These are phyloP conservation scores for Nixonia krombeini DNA, from an alignment of 1,140 invertebrate species.

Conservation along the genomic window DNA sequence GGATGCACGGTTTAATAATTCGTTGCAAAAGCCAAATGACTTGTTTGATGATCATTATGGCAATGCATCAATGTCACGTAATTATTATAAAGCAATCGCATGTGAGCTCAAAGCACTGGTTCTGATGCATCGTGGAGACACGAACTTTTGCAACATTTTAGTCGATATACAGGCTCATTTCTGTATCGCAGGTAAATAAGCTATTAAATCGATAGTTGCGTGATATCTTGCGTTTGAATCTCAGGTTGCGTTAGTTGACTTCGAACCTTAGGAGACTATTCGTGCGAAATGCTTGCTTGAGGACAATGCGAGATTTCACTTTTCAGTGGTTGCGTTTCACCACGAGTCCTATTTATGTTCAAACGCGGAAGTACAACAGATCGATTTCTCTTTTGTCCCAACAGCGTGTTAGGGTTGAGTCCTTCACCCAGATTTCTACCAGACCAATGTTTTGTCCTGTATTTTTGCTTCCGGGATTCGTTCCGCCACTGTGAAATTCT, in stretches of 20 bases:
- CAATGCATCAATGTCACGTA: slow-evolving; percentile 5
- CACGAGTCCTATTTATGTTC: slow-evolving; percentile 28
- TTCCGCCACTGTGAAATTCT: slow-evolving; percentile 45
- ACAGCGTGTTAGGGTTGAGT: slow-evolving; percentile 29
- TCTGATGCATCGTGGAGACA: too few relatives aligned
- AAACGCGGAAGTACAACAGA: slow-evolving; percentile 32
- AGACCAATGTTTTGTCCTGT: slow-evolving; percentile 28
- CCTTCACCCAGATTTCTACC: slow-evolving; percentile 53
- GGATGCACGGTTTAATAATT: slow-evolving; percentile 16
- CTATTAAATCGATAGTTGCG: too few relatives aligned
- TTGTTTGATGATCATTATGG: slow-evolving; percentile 17
- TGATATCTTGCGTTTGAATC: too few relatives aligned
- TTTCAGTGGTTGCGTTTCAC: slow-evolving; percentile 26
- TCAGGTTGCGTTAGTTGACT: neutral
- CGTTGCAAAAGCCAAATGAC: slow-evolving; percentile 16
- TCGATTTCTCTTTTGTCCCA: slow-evolving; percentile 34
- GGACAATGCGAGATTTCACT: slow-evolving; percentile 54
- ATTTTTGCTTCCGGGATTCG: slow-evolving; percentile 48
- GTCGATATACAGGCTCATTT: neutral
- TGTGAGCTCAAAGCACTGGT: neutral
- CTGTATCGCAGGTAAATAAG: too few relatives aligned
- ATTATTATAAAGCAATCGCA: slow-evolving; percentile 2
- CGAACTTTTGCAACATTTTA: slow-evolving; percentile 1
- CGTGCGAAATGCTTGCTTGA: slow-evolving; percentile 4
- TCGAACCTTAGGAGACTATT: neutral